Base-by-base conservation (phyloP, 2,888 invertebrate genomes). In the Iphiclides podalirius region DNA sequence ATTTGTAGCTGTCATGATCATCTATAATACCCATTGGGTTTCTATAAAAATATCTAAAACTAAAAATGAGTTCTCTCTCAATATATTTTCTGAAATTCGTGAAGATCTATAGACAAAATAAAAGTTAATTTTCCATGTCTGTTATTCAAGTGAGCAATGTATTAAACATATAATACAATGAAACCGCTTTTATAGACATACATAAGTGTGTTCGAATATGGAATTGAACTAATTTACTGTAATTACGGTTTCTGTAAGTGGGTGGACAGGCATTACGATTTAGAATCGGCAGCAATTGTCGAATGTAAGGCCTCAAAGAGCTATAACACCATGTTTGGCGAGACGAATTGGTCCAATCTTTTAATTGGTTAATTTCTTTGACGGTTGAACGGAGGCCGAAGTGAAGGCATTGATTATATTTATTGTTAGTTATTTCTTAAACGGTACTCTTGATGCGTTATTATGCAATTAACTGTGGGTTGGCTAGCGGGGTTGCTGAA, bases 311-410 rank as follows among this genome's bases (percentile, higher is more conserved):
- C 67, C 66, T 60, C 64, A 69, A 66, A 52, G 51, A 49, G 45
- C 66, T 58, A 57, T 63, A 66, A 62, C 59, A 40, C 76, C 76
- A 52, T 66, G 61, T 73, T 70, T 64, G 75, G 78, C 55, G 42
- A 23, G 56, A 52, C 56, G 59, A 69, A 69, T 68, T 70, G 66
- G 46, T 49, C n/a, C 26, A 34, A n/a, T 42, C 52, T 55, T 64
- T 67, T 69, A 72, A 77, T 78, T 75, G 75, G 59, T 65, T 70
- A 72, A 78, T 74, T 45, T 39, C 38, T 35, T 44, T 6, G 12
- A 14, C 26, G 7, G 15, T 42, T 47, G 37, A n/a, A n/a, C n/a
- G 14, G 34, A 50, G 23, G 23, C 23, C 34, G 16, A 26, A 28
- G 16, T 34, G 34, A 31, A 9, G 28, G 16, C 12, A 8, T 39